These are phyloP conservation scores for Picus viridis DNA, from an alignment of 2,797 vertebrate genomes.

Conservation along the genomic window DNA sequence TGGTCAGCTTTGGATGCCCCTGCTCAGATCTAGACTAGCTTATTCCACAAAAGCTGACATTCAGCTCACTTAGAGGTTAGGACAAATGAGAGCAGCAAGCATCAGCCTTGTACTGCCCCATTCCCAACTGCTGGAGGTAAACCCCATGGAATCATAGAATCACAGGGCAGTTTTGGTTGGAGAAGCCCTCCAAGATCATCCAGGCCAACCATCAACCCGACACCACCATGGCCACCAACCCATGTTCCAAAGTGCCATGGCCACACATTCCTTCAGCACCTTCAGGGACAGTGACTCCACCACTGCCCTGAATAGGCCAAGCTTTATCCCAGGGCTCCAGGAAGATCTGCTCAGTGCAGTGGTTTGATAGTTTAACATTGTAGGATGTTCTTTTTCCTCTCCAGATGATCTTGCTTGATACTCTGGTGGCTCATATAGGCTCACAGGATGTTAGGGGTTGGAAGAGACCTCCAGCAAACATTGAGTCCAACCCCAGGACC, in stretches of 20 bases:
- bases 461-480: too few relatives aligned
- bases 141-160: too few relatives aligned
- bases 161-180: too few relatives aligned
- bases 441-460: too few relatives aligned
- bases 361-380: not conserved
- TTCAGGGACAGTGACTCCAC: too few relatives aligned
- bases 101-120: not conserved
- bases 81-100: too few relatives aligned
- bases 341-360: not conserved
- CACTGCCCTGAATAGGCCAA: not conserved
- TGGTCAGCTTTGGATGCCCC: not conserved
- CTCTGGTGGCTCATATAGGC: fast-evolving
- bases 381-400: not conserved
- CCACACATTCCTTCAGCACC: too few relatives aligned
- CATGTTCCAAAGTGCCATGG: too few relatives aligned
- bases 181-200: too few relatives aligned
- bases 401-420: not conserved
- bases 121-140: not conserved
- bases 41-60: not conserved
- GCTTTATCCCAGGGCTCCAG: not conserved
- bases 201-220: too few relatives aligned
- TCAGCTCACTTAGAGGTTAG: not conserved
- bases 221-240: too few relatives aligned
- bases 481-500: too few relatives aligned
- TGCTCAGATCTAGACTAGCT: not conserved